Evolutionary conservation across 1,140 invertebrate genomes (phyloP).

Genomic region (Aphelenchoides avenae): DNA sequence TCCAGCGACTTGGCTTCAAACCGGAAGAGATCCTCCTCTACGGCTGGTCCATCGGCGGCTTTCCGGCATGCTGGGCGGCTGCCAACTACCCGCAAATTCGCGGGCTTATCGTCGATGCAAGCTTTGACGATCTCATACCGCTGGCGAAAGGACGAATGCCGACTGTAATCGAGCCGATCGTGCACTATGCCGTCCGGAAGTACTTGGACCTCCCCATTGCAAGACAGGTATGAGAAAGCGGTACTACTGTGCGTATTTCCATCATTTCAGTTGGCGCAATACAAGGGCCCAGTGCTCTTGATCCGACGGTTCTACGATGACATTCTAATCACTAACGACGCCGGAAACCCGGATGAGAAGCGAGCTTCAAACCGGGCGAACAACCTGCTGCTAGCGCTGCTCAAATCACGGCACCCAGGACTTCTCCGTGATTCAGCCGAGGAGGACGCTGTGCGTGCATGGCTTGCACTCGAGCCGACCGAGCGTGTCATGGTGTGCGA

Average conservation of each 20-base stretch:
- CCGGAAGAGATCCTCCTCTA: conserved; percentile 61
- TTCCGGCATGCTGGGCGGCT: conserved; percentile 61
- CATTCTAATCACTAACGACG: conserved; percentile 72
- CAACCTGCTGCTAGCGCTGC: conserved; percentile 71
- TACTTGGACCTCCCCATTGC: conserved; percentile 78
- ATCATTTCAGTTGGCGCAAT: conserved; percentile 48
- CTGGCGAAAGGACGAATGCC: conserved; percentile 30
- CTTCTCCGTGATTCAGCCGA: conserved; percentile 15
- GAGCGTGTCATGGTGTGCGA: too few species aligned
- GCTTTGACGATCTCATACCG: conserved; percentile 61
- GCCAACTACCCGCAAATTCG: conserved; percentile 62
- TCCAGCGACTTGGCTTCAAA: conserved; percentile 57
- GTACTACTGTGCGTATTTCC: neutral
- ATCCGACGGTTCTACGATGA: conserved; percentile 83
- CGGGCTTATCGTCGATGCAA: conserved; percentile 61
- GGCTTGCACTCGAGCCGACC: conserved; percentile 11
- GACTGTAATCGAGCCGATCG: conserved; percentile 51
- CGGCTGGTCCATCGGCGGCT: conserved; percentile 62
- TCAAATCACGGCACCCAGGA: conserved; percentile 61
- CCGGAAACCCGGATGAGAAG: conserved; percentile 52
- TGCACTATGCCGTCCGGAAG: conserved; percentile 69
- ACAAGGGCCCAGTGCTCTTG: conserved; percentile 75
- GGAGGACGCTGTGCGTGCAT: too few species aligned
- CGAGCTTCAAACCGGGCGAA: conserved; percentile 82
- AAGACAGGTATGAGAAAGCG: conserved; percentile 68